phyloP scores from a whole-genome alignment of 2,888 invertebrate genomes.

The Napeogenes sylphis region DNA sequence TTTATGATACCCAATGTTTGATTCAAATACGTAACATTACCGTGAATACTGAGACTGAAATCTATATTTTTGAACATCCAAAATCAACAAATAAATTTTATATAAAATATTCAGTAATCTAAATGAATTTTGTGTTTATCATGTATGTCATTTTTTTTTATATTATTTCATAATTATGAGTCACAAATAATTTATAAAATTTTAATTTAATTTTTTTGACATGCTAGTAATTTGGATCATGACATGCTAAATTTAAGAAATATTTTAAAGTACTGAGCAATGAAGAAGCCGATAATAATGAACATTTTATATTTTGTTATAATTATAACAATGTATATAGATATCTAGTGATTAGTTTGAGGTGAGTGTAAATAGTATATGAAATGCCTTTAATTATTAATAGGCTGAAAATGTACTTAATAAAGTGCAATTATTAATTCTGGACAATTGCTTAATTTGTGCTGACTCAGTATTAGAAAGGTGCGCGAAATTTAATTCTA shows the following conservation, averaged over 20 bases:
- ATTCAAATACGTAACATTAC: constrained; percentile 24
- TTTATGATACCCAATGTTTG: constrained; percentile 10
- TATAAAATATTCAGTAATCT: constrained; percentile 36
- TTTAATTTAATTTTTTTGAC: constrained; percentile 15
- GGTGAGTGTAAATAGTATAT: constrained; percentile 14
- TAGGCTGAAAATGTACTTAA: constrained; percentile 29
- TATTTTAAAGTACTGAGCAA: constrained; percentile 20
- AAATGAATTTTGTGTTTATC: constrained; percentile 9
- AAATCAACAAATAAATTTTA: too few relatives aligned
- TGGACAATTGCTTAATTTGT: constrained; percentile 19
- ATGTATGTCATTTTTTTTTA: constrained; percentile 27
- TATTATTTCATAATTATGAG: constrained; percentile 30
- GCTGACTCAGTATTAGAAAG: constrained; percentile 31
- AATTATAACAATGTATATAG: neutral
- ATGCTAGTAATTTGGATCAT: constrained; percentile 40
- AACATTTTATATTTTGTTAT: constrained; percentile 49
- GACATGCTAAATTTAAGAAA: constrained; percentile 50
- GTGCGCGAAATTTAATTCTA: constrained; percentile 21
- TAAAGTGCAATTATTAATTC: constrained; percentile 15
- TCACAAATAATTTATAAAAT: constrained; percentile 45
- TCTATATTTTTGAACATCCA: constrained; percentile 9
- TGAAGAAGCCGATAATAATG: constrained; percentile 32
- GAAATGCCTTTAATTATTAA: constrained; percentile 36
- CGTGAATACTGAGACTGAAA: constrained; percentile 34
- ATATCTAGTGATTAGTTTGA: neutral